Conservation (phyloP, 2,797 vertebrate genomes). For the Myotis findleyi region DNA sequence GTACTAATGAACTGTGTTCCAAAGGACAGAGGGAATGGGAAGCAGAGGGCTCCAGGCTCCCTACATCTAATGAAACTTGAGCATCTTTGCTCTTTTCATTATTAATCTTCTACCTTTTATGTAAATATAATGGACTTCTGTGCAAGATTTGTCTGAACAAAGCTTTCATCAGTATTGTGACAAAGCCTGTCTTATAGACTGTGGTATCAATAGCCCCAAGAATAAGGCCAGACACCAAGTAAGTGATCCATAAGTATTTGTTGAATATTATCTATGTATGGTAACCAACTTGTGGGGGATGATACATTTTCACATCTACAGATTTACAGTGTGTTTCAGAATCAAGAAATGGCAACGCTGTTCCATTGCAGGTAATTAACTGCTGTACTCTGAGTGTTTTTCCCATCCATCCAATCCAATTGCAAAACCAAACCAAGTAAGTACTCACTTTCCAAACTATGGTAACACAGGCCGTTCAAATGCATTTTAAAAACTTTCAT, state of each 20-base stretch:
- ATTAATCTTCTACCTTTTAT: background rate
- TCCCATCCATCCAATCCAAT: background rate
- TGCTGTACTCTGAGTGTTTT: background rate
- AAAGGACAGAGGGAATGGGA: background rate
- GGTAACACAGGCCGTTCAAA: background rate
- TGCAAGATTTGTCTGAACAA: background rate
- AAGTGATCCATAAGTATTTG: background rate
- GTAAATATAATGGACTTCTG: background rate
- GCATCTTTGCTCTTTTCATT: background rate
- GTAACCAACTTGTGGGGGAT: background rate
- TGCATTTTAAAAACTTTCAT: background rate
- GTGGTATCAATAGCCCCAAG: background rate
- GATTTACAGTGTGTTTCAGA: background rate
- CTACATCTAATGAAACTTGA: background rate
- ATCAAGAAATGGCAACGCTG: background rate
- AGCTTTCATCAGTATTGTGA: background rate
- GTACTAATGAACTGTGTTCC: background rate
- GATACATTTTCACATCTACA: slow-evolving; percentile 13
- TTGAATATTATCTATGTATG: background rate
- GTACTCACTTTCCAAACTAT: background rate
- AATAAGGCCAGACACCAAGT: background rate
- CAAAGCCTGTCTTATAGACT: background rate
- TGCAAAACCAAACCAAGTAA: background rate
- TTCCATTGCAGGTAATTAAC: background rate
- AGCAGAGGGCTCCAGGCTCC: background rate